Base-by-base conservation (phyloP, 1,140 invertebrate species). In the Drosophila santomea region DNA sequence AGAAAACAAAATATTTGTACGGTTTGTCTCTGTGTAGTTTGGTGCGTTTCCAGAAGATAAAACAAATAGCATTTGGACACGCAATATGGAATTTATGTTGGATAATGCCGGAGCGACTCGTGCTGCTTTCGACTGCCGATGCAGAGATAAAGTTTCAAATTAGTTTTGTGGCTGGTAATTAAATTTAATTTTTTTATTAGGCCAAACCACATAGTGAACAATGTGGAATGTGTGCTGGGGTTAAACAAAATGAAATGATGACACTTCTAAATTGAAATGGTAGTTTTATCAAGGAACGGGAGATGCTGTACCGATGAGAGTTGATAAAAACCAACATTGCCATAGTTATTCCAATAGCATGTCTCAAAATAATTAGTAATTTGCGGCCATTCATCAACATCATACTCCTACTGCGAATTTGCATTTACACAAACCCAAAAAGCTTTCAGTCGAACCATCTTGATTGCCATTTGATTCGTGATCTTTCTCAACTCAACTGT, bases 141-240 rank as follows among this genome's bases (percentile, higher is more conserved):
- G 75, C 75, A 79, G 75, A 86, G 83, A 86, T 86, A 88, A 88
- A 86, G 75, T 86, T 77, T 88, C 75, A 86, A 86, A 86, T 86
- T 86, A 83, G 83, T 86, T 86, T 86, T 88, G 83, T 76, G 83
- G 84, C 79, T 86, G 72, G 83, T 88, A 86, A 86, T 86, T 88
- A 88, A 86, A 86, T 86, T 86, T 76, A 88, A 86, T 86, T 86
- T 86, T 88, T 88, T 78, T 86, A 81, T 86, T 86, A 82, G 74
- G 55, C 63, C 74, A 74, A 78, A 71, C 78, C 56, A 36, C 71
- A 50, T 50, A 56, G 20, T 11, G 41, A 56, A 62, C 17, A 72
- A 73, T 73, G 68, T 8, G 32, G 35, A 63, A 52, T 59, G 23
- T 52, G 15, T 39, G 15, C 44, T 60, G 47, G 57, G 35, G 43